Percentiles rank a stretch among this genome's conserved stretches.
These are phyloP conservation scores for Grus americana DNA, from an alignment of 2,113 vertebrate genomes.

Conservation along the genomic window DNA sequence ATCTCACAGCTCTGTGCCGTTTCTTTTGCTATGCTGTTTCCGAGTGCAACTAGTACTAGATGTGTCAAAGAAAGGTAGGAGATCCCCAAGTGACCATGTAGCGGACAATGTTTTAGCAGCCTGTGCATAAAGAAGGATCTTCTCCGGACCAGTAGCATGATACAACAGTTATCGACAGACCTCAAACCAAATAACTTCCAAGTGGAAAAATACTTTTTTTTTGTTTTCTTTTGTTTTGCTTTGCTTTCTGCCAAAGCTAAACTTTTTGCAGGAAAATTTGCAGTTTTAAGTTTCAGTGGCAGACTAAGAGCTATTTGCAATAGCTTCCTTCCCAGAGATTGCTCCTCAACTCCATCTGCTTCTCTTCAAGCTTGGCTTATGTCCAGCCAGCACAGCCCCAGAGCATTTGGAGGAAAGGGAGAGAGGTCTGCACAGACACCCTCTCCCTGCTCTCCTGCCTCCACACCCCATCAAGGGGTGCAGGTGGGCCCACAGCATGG, in stretches of 20 bases:
- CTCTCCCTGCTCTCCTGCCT: not conserved
- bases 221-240: not conserved
- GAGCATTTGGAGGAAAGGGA: fast-evolving
- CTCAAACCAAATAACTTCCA: not conserved
- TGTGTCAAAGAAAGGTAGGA: not conserved
- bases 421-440: not conserved
- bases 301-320: not conserved
- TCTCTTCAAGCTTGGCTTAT: not conserved
- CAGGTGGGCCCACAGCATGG: not conserved
- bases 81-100: not conserved
- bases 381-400: not conserved
- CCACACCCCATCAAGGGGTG: fast-evolving
- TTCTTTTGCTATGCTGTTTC: not conserved
- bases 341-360: not conserved
- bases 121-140: not conserved
- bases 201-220: not conserved
- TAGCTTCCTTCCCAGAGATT: not conserved
- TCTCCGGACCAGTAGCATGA: not conserved
- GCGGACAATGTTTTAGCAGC: not conserved
- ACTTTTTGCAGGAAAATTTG: not conserved
- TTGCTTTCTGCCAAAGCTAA: not conserved
- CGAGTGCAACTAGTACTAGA: not conserved
- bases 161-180: not conserved
- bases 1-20: not conserved
- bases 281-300: fast-evolving